Evolutionary conservation across 2,113 vertebrate species (phyloP), one percentile per base, ranked within the genome.

Genomic region (Daboia siamensis): DNA sequence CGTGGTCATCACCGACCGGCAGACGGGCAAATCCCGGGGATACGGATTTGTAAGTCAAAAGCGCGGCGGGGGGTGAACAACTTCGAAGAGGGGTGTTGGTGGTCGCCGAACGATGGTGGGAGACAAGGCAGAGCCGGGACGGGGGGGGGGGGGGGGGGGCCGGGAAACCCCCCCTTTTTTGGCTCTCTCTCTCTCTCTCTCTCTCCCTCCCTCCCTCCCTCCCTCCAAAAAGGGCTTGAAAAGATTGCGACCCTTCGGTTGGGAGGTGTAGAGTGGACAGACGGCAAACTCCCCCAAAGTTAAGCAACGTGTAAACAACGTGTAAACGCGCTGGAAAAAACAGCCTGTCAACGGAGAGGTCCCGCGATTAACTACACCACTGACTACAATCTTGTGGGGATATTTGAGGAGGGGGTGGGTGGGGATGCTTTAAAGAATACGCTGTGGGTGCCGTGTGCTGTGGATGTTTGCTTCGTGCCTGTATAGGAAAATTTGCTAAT

Each of bases 1-100:
- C 52, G 99, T 99, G 96, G 99, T 99, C 95, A 99, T 99, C 95
- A 99, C 99, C 33, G 99, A 99, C 98, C 97, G 99, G 95, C 99
- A 99, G 98, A 99, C 99, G 80, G 99, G 99, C 94, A 99, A 99
- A 96, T 99, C 99, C 88, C 97, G 99, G 94, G 99, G 99, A 95
- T 99, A 99, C 94, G 99, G 99, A 98, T 99, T 99, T 98, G 99
- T 99, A 98, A 99, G 99, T 99, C 87, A 59, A 23, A 4, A 15
- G 93, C n/a, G 4, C 0, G 13, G 11, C 4, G 5, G 0, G 26
- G n/a, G 6, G 52, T 1, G 48, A 86, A 44, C 20, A 29, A 11
- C 39, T 39, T 39, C 10, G 15, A 20, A 7, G 23, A 23, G 39
- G 12, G 55, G 17, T 69, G 64, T 4, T 15, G 12, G 64, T n/a